phyloP scores from a whole-genome alignment of 1,140 invertebrate species.

The Drosophila setifemur region DNA sequence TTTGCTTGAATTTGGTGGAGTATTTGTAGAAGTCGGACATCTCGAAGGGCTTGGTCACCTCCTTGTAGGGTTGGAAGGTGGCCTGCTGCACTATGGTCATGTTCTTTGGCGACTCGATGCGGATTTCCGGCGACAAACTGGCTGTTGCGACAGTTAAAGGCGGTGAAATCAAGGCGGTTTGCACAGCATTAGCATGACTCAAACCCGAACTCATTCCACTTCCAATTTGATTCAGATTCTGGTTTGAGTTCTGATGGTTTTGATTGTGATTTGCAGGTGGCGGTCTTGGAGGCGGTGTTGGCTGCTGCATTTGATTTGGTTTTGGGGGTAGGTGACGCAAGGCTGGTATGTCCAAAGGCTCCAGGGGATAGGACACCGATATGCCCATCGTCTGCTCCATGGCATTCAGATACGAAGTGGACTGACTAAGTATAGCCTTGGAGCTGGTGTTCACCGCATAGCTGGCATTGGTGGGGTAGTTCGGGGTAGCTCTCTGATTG shows the following conservation, averaged over 20 bases:
- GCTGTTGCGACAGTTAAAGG: constrained; percentile 70
- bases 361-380: constrained; percentile 69
- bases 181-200: constrained; percentile 20
- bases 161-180: constrained; percentile 51
- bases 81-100: constrained; percentile 93
- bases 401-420: constrained; percentile 76
- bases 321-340: constrained; percentile 68
- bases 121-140: constrained; percentile 83
- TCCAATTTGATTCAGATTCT: constrained; percentile 16
- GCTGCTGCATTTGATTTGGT: constrained; percentile 63
- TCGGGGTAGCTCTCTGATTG: constrained; percentile 41
- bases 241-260: not conserved
- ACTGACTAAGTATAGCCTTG: constrained; percentile 70
- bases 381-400: constrained; percentile 72
- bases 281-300: constrained; percentile 80
- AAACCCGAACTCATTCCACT: constrained; percentile 27
- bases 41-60: constrained; percentile 97
- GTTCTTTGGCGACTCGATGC: constrained; percentile 89
- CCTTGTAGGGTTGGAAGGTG: constrained; percentile 94
- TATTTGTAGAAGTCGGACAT: constrained; percentile 99
- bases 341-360: constrained; percentile 67
- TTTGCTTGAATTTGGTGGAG: constrained; percentile 94
- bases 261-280: constrained; percentile 57
- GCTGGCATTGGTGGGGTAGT: constrained; percentile 41
- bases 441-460: constrained; percentile 50